These are phyloP conservation scores for Ashinkailepas kermadecensis DNA, from an alignment of 2,888 invertebrate species.

Conservation along the genomic window DNA sequence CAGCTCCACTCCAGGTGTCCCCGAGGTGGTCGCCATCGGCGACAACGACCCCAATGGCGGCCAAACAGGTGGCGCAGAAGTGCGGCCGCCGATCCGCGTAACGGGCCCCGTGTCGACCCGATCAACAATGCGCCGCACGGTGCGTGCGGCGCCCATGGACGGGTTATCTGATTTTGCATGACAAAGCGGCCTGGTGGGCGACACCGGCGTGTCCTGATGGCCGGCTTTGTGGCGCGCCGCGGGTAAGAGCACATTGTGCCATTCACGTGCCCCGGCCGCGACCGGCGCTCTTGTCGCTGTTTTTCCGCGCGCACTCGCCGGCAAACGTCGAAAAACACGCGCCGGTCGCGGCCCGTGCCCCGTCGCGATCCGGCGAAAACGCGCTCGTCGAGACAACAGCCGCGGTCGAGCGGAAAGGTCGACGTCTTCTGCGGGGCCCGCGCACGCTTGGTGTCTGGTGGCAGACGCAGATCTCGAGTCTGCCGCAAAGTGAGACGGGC, in stretches of 20 bases:
- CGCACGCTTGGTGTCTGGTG: not conserved
- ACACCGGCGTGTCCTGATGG: not conserved
- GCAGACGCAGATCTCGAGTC: no score
- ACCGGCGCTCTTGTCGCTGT: slow-evolving; percentile 13
- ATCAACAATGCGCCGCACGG: not conserved
- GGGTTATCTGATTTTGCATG: slow-evolving; percentile 8
- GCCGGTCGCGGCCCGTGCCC: not conserved
- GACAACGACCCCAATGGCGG: no score
- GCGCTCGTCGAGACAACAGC: not conserved
- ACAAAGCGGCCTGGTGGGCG: not conserved
- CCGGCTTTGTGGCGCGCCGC: not conserved
- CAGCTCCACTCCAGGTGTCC: no score
- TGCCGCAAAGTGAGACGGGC: no score
- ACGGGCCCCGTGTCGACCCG: not conserved
- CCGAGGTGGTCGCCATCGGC: no score
- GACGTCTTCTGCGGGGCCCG: not conserved
- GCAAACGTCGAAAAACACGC: not conserved
- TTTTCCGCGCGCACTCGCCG: not conserved
- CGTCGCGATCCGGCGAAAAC: not conserved
- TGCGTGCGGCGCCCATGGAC: not conserved
- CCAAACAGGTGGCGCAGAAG: not conserved
- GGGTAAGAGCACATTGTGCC: slow-evolving; percentile 15
- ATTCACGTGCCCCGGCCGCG: not conserved
- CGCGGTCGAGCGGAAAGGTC: not conserved
- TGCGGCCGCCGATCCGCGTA: not conserved